Evolutionary conservation across 2,113 vertebrate genomes (phyloP), one percentile per base, ranked within the genome.

Genomic region (Poeciliopsis turrubarensis): DNA sequence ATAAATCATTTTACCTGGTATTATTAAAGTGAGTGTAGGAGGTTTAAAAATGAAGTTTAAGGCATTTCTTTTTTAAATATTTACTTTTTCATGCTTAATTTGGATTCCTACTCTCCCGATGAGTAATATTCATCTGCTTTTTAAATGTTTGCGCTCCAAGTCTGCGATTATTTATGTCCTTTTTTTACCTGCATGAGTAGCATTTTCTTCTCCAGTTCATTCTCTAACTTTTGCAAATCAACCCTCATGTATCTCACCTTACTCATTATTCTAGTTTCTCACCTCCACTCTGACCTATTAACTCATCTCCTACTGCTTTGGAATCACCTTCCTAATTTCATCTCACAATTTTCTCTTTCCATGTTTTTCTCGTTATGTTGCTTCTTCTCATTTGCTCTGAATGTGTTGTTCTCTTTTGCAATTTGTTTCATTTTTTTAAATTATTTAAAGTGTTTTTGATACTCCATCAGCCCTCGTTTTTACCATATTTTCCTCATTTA

Each of bases 1-100:
- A 68, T 82, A 39, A 78, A 74, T 86, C 68, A 68, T 15, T 60
- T 6, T 0, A 10, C 19, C 54, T 14, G 62, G 57, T 39, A 31
- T 39, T 34, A 51, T 54, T 4, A 14, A 41, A 60, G 5, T 19
- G 1, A 22, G 3, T 54, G 47, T 10, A 31, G 51, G 41, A 79
- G 30, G 4, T 0, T 37, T 61, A 75, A 86, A 81, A 25, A 85
- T 5, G 15, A 31, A 22, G 8, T 47, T 29, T 11, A n/a, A 29
- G 26, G 32, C 30, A 37, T 60, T 60, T 60, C 8, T 17, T 60
- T 37, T n/a, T 51, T 10, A 61, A n/a, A 44, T 3, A 1, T 14
- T 65, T 32, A 37, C 37, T 29, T 15, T n/a, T 22, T 65, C 44
- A 29, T 25, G 5, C 62, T 4, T 75, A 67, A 54, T 73, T 60